These are phyloP conservation scores for Megaceryle maxima DNA, from an alignment of 2,113 vertebrate genomes.

Conservation along the genomic window DNA sequence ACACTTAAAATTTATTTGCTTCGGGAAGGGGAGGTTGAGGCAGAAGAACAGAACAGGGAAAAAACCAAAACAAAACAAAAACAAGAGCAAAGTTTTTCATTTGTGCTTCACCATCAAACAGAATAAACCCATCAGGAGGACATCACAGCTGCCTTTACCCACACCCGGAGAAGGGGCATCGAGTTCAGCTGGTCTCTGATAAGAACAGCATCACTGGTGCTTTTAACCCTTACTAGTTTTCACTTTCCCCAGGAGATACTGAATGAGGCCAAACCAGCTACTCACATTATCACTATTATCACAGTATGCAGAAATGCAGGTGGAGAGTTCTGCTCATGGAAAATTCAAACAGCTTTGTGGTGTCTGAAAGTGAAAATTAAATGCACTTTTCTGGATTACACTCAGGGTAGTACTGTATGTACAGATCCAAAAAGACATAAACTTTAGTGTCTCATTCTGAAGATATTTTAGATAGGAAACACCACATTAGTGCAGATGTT, in stretches of 20 bases:
- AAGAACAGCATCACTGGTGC: background rate
- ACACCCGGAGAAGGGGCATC: rapidly evolving
- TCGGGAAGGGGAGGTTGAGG: background rate
- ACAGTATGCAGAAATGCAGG: background rate
- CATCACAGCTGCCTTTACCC: background rate
- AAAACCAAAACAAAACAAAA: background rate
- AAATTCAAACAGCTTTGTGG: background rate
- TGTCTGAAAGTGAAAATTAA: background rate
- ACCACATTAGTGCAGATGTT: background rate
- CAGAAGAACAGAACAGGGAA: background rate
- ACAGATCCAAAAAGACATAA: background rate
- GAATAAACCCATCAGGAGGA: background rate
- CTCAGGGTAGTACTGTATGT: background rate
- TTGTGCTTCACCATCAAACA: background rate
- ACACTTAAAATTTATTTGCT: background rate
- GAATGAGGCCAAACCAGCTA: background rate
- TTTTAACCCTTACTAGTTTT: background rate
- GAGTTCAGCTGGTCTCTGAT: background rate
- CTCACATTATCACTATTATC: no score
- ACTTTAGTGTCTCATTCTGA: background rate
- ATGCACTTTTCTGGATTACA: background rate
- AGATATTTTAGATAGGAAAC: background rate
- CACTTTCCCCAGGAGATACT: background rate
- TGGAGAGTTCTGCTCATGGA: background rate
- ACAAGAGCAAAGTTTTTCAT: background rate